Conservation (phyloP, 2,797 vertebrate genomes). For the Eulemur albifrons region DNA sequence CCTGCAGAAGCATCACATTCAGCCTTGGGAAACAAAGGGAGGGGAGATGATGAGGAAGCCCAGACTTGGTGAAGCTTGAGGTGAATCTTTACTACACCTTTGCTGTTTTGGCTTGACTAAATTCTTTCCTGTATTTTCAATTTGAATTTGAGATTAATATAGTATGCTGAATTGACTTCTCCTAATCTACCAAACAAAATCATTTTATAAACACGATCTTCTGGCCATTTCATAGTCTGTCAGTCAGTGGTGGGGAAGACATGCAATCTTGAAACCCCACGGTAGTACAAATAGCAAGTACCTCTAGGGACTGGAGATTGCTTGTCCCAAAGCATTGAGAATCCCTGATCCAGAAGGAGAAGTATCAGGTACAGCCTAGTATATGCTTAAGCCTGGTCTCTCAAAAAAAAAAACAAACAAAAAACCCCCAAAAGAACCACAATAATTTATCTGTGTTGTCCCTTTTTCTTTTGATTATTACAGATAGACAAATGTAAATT, state of each 20-base stretch:
- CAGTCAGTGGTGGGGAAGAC: background rate
- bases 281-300: background rate
- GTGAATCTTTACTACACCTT: background rate
- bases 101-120: slow-evolving; percentile 25
- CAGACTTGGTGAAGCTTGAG: background rate
- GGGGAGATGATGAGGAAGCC: background rate
- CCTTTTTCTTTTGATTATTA: background rate
- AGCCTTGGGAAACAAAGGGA: background rate
- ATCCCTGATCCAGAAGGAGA: background rate
- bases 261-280: background rate
- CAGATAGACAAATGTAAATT: background rate
- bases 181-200: background rate
- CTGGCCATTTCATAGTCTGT: background rate
- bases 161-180: background rate
- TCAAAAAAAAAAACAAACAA: background rate
- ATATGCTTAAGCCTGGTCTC: background rate
- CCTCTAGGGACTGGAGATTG: background rate
- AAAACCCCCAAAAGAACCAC: too few species aligned
- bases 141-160: slow-evolving; percentile 11
- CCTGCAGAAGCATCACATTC: background rate
- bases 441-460: background rate
- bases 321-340: background rate
- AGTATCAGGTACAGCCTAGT: background rate
- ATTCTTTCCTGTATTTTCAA: background rate
- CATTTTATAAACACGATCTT: background rate